phyloP scores from a whole-genome alignment of 2,113 vertebrate species.

The Corythoichthys haematopterus region DNA sequence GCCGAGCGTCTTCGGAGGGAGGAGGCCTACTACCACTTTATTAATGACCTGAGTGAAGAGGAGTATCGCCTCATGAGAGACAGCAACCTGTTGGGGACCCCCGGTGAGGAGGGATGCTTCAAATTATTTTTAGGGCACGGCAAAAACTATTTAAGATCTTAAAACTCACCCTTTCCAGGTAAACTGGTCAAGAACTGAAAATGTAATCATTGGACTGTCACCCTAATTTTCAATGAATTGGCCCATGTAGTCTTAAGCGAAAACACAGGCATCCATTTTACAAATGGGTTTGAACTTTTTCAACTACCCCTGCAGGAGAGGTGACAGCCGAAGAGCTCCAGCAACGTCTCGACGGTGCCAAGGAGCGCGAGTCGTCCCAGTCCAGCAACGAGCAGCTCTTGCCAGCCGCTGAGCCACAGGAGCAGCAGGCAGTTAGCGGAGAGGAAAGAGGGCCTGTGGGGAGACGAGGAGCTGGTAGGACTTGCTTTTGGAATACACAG shows the following conservation, averaged over 20 bases:
- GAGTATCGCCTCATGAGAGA: slow-evolving; percentile 96
- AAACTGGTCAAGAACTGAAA: background rate
- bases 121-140: background rate
- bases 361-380: slow-evolving; percentile 81
- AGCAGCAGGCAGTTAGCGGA: slow-evolving; percentile 65
- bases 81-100: slow-evolving; percentile 88
- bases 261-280: background rate
- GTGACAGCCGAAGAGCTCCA: slow-evolving; percentile 90
- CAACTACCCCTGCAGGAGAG: slow-evolving; percentile 73
- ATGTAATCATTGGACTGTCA: no score
- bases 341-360: slow-evolving; percentile 83
- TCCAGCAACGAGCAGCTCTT: slow-evolving; percentile 62
- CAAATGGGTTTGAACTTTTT: slow-evolving; percentile 3
- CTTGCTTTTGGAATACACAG: background rate
- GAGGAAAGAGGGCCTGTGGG: slow-evolving; percentile 44
- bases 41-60: slow-evolving; percentile 88
- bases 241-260: background rate
- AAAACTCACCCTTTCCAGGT: background rate
- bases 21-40: slow-evolving; percentile 96
- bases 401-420: slow-evolving; percentile 65
- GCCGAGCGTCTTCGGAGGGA: slow-evolving; percentile 90
- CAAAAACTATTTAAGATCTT: background rate
- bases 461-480: slow-evolving; percentile 51
- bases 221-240: background rate
- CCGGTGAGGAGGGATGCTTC: slow-evolving; percentile 72